These are phyloP conservation scores for Promerops cafer DNA, from an alignment of 2,113 vertebrate genomes.

Conservation along the genomic window DNA sequence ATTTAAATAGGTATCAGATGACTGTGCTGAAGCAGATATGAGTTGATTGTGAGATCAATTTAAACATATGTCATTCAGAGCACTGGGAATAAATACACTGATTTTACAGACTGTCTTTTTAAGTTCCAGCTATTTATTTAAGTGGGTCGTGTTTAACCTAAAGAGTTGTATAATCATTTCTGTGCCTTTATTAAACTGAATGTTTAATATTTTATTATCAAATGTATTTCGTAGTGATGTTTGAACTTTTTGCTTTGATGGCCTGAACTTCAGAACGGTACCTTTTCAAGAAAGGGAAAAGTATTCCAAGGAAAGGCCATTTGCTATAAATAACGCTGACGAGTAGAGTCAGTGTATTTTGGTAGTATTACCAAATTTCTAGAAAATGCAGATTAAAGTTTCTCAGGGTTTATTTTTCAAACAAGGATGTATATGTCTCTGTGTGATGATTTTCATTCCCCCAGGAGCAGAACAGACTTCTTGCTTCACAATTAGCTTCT, in stretches of 20 bases:
- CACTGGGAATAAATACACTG: conserved; percentile 16
- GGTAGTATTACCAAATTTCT: not conserved
- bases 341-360: not conserved
- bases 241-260: conserved; percentile 68
- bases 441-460: not conserved
- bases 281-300: not conserved
- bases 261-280: conserved; percentile 51
- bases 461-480: not conserved
- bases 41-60: conserved; percentile 40
- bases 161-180: conserved; percentile 59
- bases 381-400: not conserved
- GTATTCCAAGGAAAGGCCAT: not conserved
- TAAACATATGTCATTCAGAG: conserved; percentile 31
- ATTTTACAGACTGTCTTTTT: conserved; percentile 38
- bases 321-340: not conserved
- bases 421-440: not conserved
- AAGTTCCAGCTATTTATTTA: conserved; percentile 58
- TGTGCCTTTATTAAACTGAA: conserved; percentile 60
- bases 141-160: conserved; percentile 61
- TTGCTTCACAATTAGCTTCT: not conserved
- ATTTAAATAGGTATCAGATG: conserved; percentile 45
- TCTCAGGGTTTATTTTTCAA: not conserved
- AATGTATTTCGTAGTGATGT: conserved; percentile 61
- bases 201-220: conserved; percentile 63
- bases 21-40: conserved; percentile 20